Evolutionary conservation across 2,797 vertebrate species (phyloP).

Genomic region (Poeciliopsis paucimaculata): DNA sequence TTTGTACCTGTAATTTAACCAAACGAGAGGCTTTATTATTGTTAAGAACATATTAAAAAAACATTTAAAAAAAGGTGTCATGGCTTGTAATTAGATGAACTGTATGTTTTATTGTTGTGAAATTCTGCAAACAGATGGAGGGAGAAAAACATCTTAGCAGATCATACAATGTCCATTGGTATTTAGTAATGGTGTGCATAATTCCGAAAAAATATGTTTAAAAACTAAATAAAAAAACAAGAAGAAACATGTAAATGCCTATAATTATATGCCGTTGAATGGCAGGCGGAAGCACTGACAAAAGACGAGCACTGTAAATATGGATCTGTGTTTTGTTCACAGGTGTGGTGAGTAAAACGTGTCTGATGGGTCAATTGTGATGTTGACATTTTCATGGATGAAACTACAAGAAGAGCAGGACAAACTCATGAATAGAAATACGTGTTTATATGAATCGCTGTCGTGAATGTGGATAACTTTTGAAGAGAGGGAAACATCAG

Average conservation of each 20-base stretch:
- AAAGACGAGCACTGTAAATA: constrained; percentile 53
- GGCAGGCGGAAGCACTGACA: constrained; percentile 28
- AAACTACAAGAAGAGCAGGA: constrained; percentile 36
- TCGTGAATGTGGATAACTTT: constrained; percentile 40
- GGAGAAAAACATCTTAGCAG: background rate
- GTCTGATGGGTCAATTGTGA: constrained; percentile 38
- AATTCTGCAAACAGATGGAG: background rate
- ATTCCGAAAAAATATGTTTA: too few species aligned
- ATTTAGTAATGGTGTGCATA: background rate
- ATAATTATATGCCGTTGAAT: constrained; percentile 17
- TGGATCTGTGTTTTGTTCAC: constrained; percentile 56
- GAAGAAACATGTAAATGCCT: constrained; percentile 18
- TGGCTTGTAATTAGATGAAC: background rate
- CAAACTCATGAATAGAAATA: constrained; percentile 72
- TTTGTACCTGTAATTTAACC: background rate
- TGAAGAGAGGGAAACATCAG: constrained; percentile 42
- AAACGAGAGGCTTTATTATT: background rate
- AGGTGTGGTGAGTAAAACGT: constrained; percentile 42
- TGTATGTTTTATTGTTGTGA: background rate
- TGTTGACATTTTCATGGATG: constrained; percentile 58
- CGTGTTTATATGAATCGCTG: constrained; percentile 61
- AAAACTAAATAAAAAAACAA: background rate
- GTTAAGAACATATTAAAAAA: background rate
- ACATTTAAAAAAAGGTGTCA: background rate
- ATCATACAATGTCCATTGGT: background rate